Conservation (phyloP, 2,888 invertebrate genomes). For the Perithous albicinctus region DNA sequence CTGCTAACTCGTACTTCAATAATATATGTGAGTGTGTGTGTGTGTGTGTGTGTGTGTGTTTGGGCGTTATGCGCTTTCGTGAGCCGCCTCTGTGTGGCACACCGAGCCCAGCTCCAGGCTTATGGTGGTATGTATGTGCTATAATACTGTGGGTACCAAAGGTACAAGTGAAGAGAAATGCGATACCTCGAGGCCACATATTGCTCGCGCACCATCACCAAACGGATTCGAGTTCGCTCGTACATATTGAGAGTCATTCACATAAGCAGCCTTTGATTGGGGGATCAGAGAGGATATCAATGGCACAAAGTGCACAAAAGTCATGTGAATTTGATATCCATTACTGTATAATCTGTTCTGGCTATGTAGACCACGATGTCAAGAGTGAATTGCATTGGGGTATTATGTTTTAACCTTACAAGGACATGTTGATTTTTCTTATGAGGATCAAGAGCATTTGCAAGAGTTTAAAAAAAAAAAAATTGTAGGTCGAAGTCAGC, state of each 20-base stretch:
- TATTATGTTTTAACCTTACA: too few species aligned
- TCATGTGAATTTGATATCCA: constrained; percentile 23
- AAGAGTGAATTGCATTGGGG: too few species aligned
- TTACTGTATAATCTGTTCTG: constrained; percentile 5
- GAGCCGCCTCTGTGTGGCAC: constrained; percentile 17
- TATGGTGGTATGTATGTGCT: constrained; percentile 42
- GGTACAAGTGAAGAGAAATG: constrained; percentile 45
- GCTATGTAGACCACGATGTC: not conserved
- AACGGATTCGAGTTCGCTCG: constrained; percentile 24
- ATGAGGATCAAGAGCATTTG: too few species aligned
- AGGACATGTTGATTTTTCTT: too few species aligned
- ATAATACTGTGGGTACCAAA: constrained; percentile 15
- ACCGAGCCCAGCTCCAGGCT: constrained; percentile 37
- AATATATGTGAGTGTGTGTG: not conserved
- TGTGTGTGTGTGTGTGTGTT: not conserved
- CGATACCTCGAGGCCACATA: constrained; percentile 49
- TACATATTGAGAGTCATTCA: constrained; percentile 19
- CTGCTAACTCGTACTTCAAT: constrained; percentile 38
- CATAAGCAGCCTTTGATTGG: constrained; percentile 22
- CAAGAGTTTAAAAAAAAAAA: too few species aligned
- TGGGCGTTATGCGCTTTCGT: constrained; percentile 22
- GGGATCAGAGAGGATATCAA: constrained; percentile 18
- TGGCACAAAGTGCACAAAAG: constrained; percentile 7
- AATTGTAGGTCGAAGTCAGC: too few species aligned
- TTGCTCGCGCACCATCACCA: not conserved